A percentile compares a stretch with the other conserved stretches of the same genome.
Evolutionary conservation across 2,888 invertebrate species (phyloP).

Genomic region (Corbicula japonica): DNA sequence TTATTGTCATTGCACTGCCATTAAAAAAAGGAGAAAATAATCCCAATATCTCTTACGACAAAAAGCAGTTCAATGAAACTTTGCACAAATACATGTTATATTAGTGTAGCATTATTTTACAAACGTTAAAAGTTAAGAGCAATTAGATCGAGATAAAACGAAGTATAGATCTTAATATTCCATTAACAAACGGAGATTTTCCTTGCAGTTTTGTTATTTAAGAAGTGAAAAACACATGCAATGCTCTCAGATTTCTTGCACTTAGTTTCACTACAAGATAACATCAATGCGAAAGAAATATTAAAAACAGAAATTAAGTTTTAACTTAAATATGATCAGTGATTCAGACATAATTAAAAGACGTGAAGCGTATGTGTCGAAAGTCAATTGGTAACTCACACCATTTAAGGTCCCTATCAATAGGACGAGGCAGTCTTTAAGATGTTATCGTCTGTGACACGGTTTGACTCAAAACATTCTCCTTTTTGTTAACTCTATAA

Average conservation of each 20-base stretch:
- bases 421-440: conserved; percentile 16
- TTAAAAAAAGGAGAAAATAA: too few relatives aligned
- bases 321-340: conserved; percentile 23
- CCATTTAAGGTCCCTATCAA: conserved; percentile 4
- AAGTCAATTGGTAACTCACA: conserved; percentile 42
- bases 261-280: conserved; percentile 14
- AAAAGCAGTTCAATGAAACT: too few relatives aligned
- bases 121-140: too few relatives aligned
- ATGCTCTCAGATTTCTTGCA: conserved; percentile 29
- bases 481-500: conserved; percentile 19
- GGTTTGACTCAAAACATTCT: conserved; percentile 40
- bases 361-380: conserved; percentile 33
- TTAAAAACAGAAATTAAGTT: conserved; percentile 44
- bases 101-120: too few relatives aligned
- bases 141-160: too few relatives aligned
- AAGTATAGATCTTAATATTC: too few relatives aligned
- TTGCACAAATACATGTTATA: too few relatives aligned
- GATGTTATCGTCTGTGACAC: conserved; percentile 44
- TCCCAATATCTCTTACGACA: too few relatives aligned
- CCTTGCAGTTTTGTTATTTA: too few relatives aligned
- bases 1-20: too few relatives aligned
- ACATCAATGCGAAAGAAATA: conserved; percentile 22
- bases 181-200: too few relatives aligned
- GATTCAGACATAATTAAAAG: conserved; percentile 51
- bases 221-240: too few relatives aligned